Evolutionary conservation across 2,113 vertebrate genomes (phyloP), one percentile per base, ranked within the genome.

Genomic region (Misgurnus mizolepis): DNA sequence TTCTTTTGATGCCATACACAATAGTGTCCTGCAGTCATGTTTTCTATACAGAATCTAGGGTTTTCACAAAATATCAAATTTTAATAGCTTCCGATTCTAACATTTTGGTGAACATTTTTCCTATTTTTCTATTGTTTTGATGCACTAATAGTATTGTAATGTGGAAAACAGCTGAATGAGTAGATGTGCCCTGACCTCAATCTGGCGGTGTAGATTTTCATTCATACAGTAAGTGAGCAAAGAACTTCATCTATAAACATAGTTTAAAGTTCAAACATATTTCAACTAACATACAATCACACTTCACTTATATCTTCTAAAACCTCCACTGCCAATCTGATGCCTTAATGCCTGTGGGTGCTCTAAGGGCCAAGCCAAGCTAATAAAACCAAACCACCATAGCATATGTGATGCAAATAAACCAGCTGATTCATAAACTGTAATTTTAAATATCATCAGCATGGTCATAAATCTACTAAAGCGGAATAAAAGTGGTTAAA

Each of bases 361-460:
- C 34, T 72, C 50, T 18, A 11, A 10, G 11, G 27, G 47, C 6
- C 41, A 34, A 50, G 22, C 22, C 22, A 22, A 22, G 22, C 22
- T 22, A 70, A 75, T 62, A 45, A 67, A 79, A 76, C 66, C 66
- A 69, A 71, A 11, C 14, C 11, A 34, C n/a, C 15, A 64, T 41
- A 58, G 62, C n/a, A 40, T 75, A 17, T 71, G 10, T 69, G 66
- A 80, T 80, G 76, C 76, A 85, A 79, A 85, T 80, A 18, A 61
- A 34, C 8, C 50, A 61, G 18, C 56, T 43, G 66, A 71, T 83
- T 80, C 66, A 76, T 71, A 76, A 67, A 56, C 61, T 77, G 66
- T 60, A 22, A 39, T 18, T 76, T 49, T 73, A 66, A 78, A 73
- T 80, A 74, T 60, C 0, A 22, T 22, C 67, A 60, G 40, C 11